A percentile compares a stretch with the other conserved stretches of the same genome.
Conservation (phyloP, 2,797 vertebrate species). For the Acrocephalus scirpaceus region DNA sequence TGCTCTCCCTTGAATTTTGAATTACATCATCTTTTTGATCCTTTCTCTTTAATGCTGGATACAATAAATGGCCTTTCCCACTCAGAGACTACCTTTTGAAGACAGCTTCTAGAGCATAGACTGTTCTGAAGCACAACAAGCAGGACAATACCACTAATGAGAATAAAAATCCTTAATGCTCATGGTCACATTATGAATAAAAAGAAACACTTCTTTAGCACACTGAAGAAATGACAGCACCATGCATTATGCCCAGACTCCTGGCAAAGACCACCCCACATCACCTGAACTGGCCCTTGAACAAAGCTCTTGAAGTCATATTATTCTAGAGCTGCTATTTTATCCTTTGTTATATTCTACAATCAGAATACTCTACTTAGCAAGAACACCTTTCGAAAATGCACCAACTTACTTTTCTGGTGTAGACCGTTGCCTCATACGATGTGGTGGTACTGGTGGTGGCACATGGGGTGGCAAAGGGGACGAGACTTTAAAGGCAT, state of each 20-base stretch:
- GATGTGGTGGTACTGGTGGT: conserved; percentile 79
- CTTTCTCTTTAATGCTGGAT: background rate
- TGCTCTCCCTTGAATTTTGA: background rate
- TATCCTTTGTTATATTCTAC: background rate
- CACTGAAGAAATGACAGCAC: background rate
- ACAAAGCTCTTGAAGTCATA: background rate
- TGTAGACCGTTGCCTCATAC: conserved; percentile 84
- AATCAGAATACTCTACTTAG: background rate
- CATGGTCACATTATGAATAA: background rate
- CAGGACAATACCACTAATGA: background rate
- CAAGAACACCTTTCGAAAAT: background rate
- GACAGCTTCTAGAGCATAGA: background rate
- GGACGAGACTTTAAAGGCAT: conserved; percentile 80
- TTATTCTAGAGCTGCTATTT: background rate
- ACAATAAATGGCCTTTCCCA: background rate
- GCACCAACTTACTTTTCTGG: conserved; percentile 84
- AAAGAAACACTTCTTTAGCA: background rate
- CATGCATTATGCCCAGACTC: background rate
- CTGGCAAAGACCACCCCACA: background rate
- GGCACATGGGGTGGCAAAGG: conserved; percentile 85
- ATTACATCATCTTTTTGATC: background rate
- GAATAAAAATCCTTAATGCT: background rate
- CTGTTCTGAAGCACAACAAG: background rate
- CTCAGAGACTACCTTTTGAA: background rate
- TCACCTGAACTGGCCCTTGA: background rate